These are phyloP conservation scores for Boleophthalmus pectinirostris DNA, from an alignment of 2,113 vertebrate species.

Conservation along the genomic window DNA sequence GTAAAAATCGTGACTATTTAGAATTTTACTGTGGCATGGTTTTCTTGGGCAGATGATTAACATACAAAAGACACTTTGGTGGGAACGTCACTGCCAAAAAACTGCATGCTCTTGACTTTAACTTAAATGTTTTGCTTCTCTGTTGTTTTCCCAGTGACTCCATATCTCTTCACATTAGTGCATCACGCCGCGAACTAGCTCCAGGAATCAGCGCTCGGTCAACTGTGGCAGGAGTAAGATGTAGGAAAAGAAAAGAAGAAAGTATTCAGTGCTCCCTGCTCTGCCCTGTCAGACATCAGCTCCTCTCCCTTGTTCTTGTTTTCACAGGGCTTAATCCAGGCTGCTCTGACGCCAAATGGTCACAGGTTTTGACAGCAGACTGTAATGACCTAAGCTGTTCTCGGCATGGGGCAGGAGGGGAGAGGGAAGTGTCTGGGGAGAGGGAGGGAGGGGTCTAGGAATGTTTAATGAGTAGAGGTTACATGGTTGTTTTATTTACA, in stretches of 20 bases:
- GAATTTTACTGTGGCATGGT: no score
- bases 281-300: conserved; percentile 70
- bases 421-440: conserved; percentile 33
- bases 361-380: conserved; percentile 80
- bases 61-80: neutral
- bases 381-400: conserved; percentile 80
- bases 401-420: conserved; percentile 56
- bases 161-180: conserved; percentile 64
- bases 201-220: conserved; percentile 69
- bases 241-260: conserved; percentile 56
- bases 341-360: conserved; percentile 65
- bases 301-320: conserved; percentile 67
- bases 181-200: conserved; percentile 66
- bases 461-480: conserved; percentile 51
- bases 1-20: no score
- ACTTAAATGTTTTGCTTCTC: conserved; percentile 21
- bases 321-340: conserved; percentile 75
- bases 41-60: no score
- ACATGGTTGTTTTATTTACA: conserved; percentile 30
- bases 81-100: conserved; percentile 4
- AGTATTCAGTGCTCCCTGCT: conserved; percentile 69
- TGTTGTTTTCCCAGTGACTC: conserved; percentile 61
- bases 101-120: conserved; percentile 17
- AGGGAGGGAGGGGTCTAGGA: conserved; percentile 30
- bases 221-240: conserved; percentile 53